Evolutionary conservation across 2,888 invertebrate species (phyloP), one percentile per base, ranked within the genome.

Genomic region (Aphodius sticticus): DNA sequence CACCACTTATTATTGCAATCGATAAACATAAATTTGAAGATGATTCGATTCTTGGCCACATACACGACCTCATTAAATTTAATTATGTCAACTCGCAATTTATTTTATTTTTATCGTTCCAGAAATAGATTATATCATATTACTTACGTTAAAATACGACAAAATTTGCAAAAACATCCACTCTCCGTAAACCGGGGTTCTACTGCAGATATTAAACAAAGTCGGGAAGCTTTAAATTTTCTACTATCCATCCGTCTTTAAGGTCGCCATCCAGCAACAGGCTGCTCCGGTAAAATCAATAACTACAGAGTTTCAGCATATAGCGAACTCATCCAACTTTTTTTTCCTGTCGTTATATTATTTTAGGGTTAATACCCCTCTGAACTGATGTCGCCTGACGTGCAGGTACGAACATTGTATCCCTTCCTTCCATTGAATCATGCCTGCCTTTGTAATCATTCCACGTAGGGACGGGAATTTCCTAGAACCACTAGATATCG

Each of bases 401-500:
- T 53, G 53, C 53, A 53, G 53, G 53, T 53, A 53, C 53, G 53
- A 53, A 53, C 53, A 5, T 7, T 53, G 53, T 5, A 2, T 53
- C 53, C 53, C 53, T 53, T 53, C 53, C 9, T 12, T 53, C 53
- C 7, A 53, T 53, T 2, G 53, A 12, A 53, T 53, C 53, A 12
- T 53, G 7, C 9, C 53, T 9, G 53, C 2, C 53, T 53, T 53
- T 53, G 53, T 53, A 53, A 53, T 53, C 53, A 53, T 53, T 53
- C 53, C 53, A 53, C 53, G 53, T 53, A 53, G 53, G 53, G 53
- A 9, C 12, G 9, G 53, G 53, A 53, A 53, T 53, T 53, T 53
- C 53, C 53, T 53, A 53, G 53, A 53, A 53, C 53, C 53, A 53
- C 53, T 53, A 53, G 53, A 53, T 53, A 53, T 53, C 53, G 53